These are phyloP conservation scores for Acrocephalus arundinaceus DNA, from an alignment of 2,113 vertebrate genomes.

Conservation along the genomic window DNA sequence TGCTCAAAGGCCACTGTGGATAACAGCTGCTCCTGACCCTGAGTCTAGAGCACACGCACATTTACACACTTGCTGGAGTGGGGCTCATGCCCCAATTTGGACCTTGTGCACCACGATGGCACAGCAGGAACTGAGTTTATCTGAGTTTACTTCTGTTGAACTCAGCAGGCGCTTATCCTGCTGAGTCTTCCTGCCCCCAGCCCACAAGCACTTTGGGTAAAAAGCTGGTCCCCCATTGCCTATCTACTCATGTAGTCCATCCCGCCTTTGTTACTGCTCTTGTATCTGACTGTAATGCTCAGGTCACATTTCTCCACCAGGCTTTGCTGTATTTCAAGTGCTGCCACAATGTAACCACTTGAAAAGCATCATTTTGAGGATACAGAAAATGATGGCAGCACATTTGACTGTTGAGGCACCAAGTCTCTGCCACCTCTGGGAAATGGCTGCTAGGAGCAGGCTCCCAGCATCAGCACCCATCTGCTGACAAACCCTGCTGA, in stretches of 20 bases:
- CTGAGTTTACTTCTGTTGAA: not conserved
- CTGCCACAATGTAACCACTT: not conserved
- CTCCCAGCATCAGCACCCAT: not conserved
- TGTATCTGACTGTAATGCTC: not conserved
- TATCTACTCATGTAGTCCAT: not conserved
- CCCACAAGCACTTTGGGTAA: not conserved
- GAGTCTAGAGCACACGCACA: not conserved
- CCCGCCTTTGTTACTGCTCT: not conserved
- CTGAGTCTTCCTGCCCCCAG: accelerated
- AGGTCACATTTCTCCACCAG: not conserved
- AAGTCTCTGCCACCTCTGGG: not conserved
- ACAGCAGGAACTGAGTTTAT: not conserved
- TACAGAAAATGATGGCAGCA: not conserved
- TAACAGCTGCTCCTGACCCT: not conserved
- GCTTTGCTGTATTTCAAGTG: not conserved
- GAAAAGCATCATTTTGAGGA: not conserved
- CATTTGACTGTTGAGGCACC: not conserved
- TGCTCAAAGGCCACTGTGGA: not conserved
- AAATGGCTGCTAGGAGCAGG: not conserved
- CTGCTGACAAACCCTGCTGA: not conserved
- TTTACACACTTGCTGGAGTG: not conserved
- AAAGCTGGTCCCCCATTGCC: not conserved
- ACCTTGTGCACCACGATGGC: not conserved
- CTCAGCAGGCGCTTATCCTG: not conserved
- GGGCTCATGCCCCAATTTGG: not conserved